phyloP scores from a whole-genome alignment of 1,140 invertebrate genomes.

The Neodiprion pinetum region DNA sequence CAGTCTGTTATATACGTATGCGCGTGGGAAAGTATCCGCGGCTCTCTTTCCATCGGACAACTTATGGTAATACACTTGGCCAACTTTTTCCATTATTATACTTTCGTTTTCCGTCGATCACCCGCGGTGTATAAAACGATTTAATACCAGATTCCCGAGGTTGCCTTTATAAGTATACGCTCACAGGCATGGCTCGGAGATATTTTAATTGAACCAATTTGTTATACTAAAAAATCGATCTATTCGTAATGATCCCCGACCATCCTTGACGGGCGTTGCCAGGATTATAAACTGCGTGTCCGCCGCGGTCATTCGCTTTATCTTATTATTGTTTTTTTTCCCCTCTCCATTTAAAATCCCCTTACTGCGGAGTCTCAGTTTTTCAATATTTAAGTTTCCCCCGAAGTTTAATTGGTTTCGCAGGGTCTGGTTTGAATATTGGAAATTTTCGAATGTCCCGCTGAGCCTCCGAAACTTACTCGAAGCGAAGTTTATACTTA shows the following conservation, averaged over 20 bases:
- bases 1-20: not conserved
- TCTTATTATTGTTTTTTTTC: conserved; percentile 1
- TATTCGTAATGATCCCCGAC: not conserved
- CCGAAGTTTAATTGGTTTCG: too few species aligned
- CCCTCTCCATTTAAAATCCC: too few species aligned
- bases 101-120: not conserved
- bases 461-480: too few species aligned
- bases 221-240: not conserved
- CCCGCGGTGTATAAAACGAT: not conserved
- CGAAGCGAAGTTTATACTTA: too few species aligned
- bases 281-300: conserved; percentile 29
- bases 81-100: not conserved
- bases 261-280: not conserved
- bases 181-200: not conserved
- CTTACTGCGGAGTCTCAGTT: too few species aligned
- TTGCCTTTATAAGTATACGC: too few species aligned
- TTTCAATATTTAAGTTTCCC: too few species aligned
- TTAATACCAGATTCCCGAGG: not conserved
- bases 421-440: too few species aligned
- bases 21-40: not conserved
- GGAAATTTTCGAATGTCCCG: too few species aligned
- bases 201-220: not conserved
- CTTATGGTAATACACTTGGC: not conserved
- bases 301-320: conserved; percentile 10
- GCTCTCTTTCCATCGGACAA: not conserved